Evolutionary conservation across 2,113 vertebrate species (phyloP).

Genomic region (Sterna hirundo): DNA sequence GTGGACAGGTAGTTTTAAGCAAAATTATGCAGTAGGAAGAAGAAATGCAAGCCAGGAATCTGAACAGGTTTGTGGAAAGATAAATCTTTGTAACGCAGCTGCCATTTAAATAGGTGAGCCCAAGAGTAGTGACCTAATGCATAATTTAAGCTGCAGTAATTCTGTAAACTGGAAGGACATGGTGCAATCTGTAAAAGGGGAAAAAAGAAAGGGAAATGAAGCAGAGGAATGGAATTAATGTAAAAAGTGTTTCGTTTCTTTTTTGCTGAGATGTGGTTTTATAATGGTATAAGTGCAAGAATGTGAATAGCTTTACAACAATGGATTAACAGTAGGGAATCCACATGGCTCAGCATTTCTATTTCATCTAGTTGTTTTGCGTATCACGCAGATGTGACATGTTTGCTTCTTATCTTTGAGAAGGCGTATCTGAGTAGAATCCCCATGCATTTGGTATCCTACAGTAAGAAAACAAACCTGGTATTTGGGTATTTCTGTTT

Average conservation of each 20-base stretch:
- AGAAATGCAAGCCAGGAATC: background rate
- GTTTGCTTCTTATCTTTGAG: background rate
- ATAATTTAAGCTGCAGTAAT: background rate
- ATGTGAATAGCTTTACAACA: background rate
- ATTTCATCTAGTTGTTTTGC: background rate
- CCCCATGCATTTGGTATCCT: background rate
- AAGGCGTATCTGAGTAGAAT: background rate
- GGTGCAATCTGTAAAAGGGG: background rate
- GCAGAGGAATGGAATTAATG: background rate
- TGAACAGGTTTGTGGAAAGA: background rate
- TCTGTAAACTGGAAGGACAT: background rate
- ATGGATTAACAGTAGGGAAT: background rate
- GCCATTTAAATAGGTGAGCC: background rate
- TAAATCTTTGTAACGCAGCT: background rate
- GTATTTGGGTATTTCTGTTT: background rate
- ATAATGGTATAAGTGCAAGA: background rate
- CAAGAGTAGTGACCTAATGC: background rate
- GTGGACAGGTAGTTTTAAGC: background rate
- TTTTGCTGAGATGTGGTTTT: background rate
- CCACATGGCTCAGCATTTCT: background rate
- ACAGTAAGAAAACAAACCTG: background rate
- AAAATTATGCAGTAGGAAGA: background rate
- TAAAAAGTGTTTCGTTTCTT: background rate
- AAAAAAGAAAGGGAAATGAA: background rate
- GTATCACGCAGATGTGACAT: background rate